A percentile compares a stretch with the other conserved stretches of the same genome.
Evolutionary conservation across 2,113 vertebrate genomes (phyloP).

Genomic region (Melanerpes formicivorus): DNA sequence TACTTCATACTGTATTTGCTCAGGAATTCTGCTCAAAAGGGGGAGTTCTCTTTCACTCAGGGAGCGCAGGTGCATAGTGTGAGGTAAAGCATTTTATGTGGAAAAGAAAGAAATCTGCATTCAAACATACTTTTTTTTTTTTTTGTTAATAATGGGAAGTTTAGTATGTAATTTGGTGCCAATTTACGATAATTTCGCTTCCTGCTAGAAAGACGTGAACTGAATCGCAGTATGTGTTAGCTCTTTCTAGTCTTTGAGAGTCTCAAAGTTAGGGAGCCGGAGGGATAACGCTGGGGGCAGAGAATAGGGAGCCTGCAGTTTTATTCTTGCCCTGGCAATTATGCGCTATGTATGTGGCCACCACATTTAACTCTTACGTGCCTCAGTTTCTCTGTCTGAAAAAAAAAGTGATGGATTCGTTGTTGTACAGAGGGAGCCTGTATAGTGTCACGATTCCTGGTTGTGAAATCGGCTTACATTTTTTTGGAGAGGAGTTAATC

Average conservation of each 20-base stretch:
- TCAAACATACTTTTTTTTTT: background rate
- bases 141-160: conserved; percentile 30
- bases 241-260: background rate
- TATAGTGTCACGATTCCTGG: background rate
- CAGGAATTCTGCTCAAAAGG: conserved; percentile 14
- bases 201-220: background rate
- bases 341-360: background rate
- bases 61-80: background rate
- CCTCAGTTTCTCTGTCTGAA: conserved; percentile 6
- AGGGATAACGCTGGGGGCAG: background rate
- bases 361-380: background rate
- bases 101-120: conserved; percentile 8
- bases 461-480: background rate
- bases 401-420: accelerated
- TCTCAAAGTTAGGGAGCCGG: background rate
- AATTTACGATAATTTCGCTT: background rate
- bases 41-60: background rate
- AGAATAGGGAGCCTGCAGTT: background rate
- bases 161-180: conserved; percentile 16
- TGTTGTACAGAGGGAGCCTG: accelerated
- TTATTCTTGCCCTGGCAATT: conserved; percentile 28
- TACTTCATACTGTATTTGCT: background rate
- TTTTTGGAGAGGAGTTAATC: background rate
- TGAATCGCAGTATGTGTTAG: background rate
- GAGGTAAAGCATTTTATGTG: background rate